Percentiles rank a stretch among this genome's conserved stretches.
Conservation (phyloP, 2,797 vertebrate species). For the Hydrocynus forskahlii region DNA sequence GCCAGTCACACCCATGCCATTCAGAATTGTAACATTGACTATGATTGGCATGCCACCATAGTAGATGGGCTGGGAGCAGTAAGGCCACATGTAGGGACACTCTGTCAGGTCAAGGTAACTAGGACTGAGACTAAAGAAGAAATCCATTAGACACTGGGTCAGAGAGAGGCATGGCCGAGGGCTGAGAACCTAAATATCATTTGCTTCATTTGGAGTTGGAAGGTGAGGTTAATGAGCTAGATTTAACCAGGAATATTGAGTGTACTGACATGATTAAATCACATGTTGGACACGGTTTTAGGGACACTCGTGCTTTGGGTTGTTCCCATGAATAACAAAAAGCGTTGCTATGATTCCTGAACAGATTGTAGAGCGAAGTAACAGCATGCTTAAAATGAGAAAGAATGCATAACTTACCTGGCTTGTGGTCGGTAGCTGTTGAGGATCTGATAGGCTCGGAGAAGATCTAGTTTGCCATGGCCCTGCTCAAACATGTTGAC, state of each 20-base stretch:
- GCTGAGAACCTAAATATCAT: background rate
- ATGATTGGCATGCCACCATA: slow-evolving; percentile 98
- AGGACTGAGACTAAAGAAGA: slow-evolving; percentile 87
- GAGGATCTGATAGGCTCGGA: slow-evolving; percentile 96
- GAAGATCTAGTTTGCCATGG: slow-evolving; percentile 95
- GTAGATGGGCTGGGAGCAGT: slow-evolving; percentile 99
- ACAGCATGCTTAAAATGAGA: background rate
- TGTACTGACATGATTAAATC: background rate
- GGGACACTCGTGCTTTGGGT: background rate
- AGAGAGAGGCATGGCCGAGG: background rate
- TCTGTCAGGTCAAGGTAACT: slow-evolving; percentile 98
- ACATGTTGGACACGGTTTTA: background rate
- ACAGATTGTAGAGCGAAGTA: background rate
- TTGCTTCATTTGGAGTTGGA: background rate
- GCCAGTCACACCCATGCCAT: slow-evolving; percentile 98
- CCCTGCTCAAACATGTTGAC: slow-evolving; percentile 99
- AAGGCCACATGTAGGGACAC: slow-evolving; percentile 99
- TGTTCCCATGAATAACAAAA: slow-evolving; percentile 4
- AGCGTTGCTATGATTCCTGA: background rate
- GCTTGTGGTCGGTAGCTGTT: slow-evolving; percentile 98
- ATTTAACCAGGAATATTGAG: background rate
- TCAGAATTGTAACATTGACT: slow-evolving; percentile 96
- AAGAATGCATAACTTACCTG: slow-evolving; percentile 77
- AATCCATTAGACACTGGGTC: slow-evolving; percentile 24
- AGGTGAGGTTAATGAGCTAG: background rate